phyloP scores from a whole-genome alignment of 2,113 vertebrate species.

The Stigmatopora nigra region DNA sequence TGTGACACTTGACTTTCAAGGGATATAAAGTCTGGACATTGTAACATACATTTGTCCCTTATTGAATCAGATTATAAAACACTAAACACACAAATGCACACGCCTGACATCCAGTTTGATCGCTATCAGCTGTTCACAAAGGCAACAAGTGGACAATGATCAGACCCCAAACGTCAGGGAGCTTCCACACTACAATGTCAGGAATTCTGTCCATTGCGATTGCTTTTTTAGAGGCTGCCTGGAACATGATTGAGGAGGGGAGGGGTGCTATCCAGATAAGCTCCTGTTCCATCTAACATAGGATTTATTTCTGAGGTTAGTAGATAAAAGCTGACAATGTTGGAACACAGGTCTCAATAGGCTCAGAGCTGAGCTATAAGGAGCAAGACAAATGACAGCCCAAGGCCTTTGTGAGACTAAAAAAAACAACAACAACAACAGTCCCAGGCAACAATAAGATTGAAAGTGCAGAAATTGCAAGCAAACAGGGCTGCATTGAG shows the following conservation, averaged over 20 bases:
- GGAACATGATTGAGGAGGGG: slow-evolving; percentile 34
- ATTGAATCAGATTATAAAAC: not conserved
- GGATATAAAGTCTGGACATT: not conserved
- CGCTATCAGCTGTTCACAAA: not conserved
- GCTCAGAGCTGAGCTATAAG: slow-evolving; percentile 21
- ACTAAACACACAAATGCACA: not conserved
- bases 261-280: slow-evolving; percentile 50
- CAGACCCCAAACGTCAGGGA: slow-evolving; percentile 26
- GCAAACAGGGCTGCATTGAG: slow-evolving; percentile 49
- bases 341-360: slow-evolving; percentile 31
- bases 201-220: slow-evolving; percentile 52
- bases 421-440: slow-evolving; percentile 29
- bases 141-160: slow-evolving; percentile 20
- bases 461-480: slow-evolving; percentile 43
- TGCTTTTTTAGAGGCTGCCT: slow-evolving; percentile 29
- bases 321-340: slow-evolving; percentile 52
- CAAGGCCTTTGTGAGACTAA: slow-evolving; percentile 12
- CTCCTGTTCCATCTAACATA: slow-evolving; percentile 33
- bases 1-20: not conserved
- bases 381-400: slow-evolving; percentile 36
- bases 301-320: slow-evolving; percentile 51
- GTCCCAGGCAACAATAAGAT: slow-evolving; percentile 9
- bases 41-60: not conserved
- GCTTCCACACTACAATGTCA: slow-evolving; percentile 49
- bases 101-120: not conserved